phyloP scores from a whole-genome alignment of 2,888 invertebrate species.

The Ectobius pallidus region DNA sequence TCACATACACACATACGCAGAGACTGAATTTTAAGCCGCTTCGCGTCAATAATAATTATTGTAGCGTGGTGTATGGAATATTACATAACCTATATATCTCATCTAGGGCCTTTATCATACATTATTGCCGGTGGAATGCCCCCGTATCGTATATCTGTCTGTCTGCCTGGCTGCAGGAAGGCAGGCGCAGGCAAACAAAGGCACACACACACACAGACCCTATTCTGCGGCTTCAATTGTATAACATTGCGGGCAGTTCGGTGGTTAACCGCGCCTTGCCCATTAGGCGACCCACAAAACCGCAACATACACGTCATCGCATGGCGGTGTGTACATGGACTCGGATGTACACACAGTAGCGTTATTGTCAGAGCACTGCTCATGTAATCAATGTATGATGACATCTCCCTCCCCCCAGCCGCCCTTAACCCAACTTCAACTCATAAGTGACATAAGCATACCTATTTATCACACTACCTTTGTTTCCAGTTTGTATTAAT shows the following conservation, averaged over 20 bases:
- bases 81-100: conserved; percentile 22
- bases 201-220: conserved; percentile 12
- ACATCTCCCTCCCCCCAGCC: not conserved
- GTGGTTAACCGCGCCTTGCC: conserved; percentile 41
- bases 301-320: conserved; percentile 41
- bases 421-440: not conserved
- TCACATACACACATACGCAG: no score
- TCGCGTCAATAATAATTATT: conserved; percentile 30
- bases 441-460: conserved; percentile 12
- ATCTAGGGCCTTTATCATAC: conserved; percentile 29
- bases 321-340: conserved; percentile 28
- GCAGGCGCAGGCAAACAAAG: not conserved
- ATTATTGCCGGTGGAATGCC: conserved; percentile 29
- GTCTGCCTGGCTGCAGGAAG: not conserved
- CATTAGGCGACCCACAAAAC: conserved; percentile 41
- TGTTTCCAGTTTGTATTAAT: no score
- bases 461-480: not conserved
- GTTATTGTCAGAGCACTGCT: conserved; percentile 23
- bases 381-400: conserved; percentile 36
- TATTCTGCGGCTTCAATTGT: conserved; percentile 26
- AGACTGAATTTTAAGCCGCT: conserved; percentile 32
- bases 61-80: conserved; percentile 7
- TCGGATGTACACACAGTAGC: not conserved
- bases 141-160: conserved; percentile 18
- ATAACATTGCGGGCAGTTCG: conserved; percentile 39